phyloP scores from a whole-genome alignment of 1,140 invertebrate species.

The Charaxes varanes region DNA sequence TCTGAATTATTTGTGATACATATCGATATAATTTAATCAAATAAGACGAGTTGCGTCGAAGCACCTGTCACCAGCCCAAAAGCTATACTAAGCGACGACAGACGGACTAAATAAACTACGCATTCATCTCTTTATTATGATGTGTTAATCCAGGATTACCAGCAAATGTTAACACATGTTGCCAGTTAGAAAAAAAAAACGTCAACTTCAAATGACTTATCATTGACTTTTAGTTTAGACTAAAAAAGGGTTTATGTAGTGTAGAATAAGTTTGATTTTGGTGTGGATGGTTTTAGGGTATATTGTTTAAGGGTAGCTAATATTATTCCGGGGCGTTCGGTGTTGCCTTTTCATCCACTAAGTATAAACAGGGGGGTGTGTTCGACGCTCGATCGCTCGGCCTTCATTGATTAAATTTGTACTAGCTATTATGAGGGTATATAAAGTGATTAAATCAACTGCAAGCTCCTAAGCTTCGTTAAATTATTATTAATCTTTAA shows the following conservation, averaged over 20 bases:
- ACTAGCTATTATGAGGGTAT: constrained; percentile 38
- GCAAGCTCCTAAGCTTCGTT: background rate
- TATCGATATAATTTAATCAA: constrained; percentile 30
- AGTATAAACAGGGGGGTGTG: constrained; percentile 72
- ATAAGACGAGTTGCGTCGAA: constrained; percentile 47
- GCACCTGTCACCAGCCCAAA: constrained; percentile 59
- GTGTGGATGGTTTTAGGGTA: constrained; percentile 5
- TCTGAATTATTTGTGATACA: constrained; percentile 3
- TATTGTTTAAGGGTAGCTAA: constrained; percentile 69
- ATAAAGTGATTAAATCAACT: constrained; percentile 28
- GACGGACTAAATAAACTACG: constrained; percentile 64
- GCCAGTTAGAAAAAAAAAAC: constrained; percentile 64
- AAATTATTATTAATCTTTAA: background rate
- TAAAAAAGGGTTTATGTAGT: constrained; percentile 26
- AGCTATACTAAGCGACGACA: constrained; percentile 52
- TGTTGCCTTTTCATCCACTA: constrained; percentile 72
- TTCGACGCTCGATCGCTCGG: constrained; percentile 59
- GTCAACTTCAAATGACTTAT: constrained; percentile 27
- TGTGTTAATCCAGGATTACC: constrained; percentile 72
- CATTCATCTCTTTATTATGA: constrained; percentile 73
- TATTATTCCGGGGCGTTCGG: constrained; percentile 69
- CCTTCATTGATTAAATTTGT: constrained; percentile 67
- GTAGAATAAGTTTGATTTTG: constrained; percentile 33
- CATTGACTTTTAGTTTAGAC: constrained; percentile 9
- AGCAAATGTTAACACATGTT: constrained; percentile 74